phyloP scores from a whole-genome alignment of 2,797 vertebrate genomes.

The Enteromius trimaculatus region DNA sequence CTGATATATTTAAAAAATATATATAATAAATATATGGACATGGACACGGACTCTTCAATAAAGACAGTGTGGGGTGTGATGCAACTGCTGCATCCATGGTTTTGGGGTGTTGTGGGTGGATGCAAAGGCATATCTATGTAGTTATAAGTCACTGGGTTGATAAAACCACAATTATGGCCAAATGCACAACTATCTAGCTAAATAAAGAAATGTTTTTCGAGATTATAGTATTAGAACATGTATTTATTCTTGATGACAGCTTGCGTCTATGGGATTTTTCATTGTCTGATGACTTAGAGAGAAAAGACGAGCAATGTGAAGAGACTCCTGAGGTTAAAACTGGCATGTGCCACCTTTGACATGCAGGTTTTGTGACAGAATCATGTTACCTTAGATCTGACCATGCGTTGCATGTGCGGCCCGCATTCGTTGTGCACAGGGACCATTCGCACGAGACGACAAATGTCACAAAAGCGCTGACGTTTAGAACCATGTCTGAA shows the following conservation, averaged over 20 bases:
- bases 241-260: not conserved
- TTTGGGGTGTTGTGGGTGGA: not conserved
- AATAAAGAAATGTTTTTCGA: not conserved
- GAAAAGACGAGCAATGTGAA: not conserved
- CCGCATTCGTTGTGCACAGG: not conserved
- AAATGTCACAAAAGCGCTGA: slow-evolving; percentile 28
- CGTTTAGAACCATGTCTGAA: slow-evolving; percentile 2
- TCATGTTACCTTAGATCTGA: not conserved
- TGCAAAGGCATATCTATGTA: not conserved
- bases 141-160: not conserved
- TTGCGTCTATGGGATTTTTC: not conserved
- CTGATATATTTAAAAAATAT: not conserved
- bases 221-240: not conserved
- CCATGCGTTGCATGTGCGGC: not conserved
- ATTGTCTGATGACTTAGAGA: not conserved
- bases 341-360: slow-evolving; percentile 7
- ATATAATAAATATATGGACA: not conserved
- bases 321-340: not conserved
- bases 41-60: not conserved
- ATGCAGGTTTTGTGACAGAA: slow-evolving; percentile 21
- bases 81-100: not conserved
- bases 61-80: not conserved
- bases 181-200: not conserved
- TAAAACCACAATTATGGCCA: not conserved
- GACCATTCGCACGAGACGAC: not conserved